Percentiles rank a stretch among this genome's conserved stretches.
These are phyloP conservation scores for Myripristis murdjan DNA, from an alignment of 2,797 vertebrate genomes.

Conservation along the genomic window DNA sequence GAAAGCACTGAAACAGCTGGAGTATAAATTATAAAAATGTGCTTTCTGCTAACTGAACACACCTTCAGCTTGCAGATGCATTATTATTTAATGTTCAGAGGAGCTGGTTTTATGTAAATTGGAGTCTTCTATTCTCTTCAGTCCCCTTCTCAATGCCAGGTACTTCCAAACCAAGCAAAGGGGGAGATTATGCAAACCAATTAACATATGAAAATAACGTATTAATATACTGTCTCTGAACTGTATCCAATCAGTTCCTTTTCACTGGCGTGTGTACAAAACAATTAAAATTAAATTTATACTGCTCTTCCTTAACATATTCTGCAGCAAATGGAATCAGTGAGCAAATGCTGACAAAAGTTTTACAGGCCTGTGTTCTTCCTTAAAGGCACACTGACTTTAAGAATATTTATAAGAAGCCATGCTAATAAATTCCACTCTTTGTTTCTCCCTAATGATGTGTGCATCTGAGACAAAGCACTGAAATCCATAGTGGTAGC, in stretches of 20 bases:
- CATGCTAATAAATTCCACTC: slow-evolving; percentile 87
- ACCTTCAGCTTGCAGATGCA: slow-evolving; percentile 97
- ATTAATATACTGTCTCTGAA: slow-evolving; percentile 99
- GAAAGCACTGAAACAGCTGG: slow-evolving; percentile 98
- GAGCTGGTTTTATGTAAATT: slow-evolving; percentile 98
- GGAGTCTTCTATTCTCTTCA: slow-evolving; percentile 94
- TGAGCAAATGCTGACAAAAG: slow-evolving; percentile 93
- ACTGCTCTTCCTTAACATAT: slow-evolving; percentile 98
- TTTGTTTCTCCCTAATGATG: slow-evolving; percentile 89
- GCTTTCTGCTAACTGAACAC: slow-evolving; percentile 99
- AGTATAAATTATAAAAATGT: slow-evolving; percentile 99
- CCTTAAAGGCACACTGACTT: slow-evolving; percentile 89
- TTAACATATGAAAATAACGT: slow-evolving; percentile 99
- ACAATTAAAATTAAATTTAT: slow-evolving; percentile 99
- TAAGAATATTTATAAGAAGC: slow-evolving; percentile 87
- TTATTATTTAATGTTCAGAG: slow-evolving; percentile 99
- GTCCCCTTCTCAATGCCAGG: slow-evolving; percentile 94
- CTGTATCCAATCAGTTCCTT: slow-evolving; percentile 99
- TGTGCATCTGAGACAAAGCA: slow-evolving; percentile 88
- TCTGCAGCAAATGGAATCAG: slow-evolving; percentile 97
- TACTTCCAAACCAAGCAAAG: slow-evolving; percentile 95
- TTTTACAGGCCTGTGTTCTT: slow-evolving; percentile 92
- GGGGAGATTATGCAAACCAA: slow-evolving; percentile 99
- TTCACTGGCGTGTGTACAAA: slow-evolving; percentile 99
- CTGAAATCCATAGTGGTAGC: slow-evolving; percentile 86